Evolutionary conservation across 2,888 invertebrate species (phyloP), one percentile per base, ranked within the genome.

Genomic region (Lepetodrilus schrolli): DNA sequence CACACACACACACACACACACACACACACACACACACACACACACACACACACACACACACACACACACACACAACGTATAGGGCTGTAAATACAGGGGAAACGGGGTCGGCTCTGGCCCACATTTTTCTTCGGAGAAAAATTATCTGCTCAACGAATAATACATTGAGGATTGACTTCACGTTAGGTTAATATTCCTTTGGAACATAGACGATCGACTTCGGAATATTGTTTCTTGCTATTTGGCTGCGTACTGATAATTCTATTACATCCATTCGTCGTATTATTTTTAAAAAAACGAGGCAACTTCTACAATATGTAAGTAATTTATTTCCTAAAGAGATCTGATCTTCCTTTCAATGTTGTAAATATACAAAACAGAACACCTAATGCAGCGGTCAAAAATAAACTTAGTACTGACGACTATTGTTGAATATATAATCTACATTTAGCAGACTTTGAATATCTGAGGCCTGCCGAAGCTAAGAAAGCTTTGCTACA

Each of bases 351-450:
- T 58, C 58, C 58, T 30, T 17, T 58, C 30, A n/a, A 58, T 58
- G n/a, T n/a, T n/a, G 58, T 58, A 58, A 58, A 58, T 58, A 58
- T 58, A 58, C 58, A 58, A 58, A 43, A 58, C 30, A 48, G 58
- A 58, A 58, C 13, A 58, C 34, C 58, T 58, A 58, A 34, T 30
- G 58, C 58, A 23, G 58, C 58, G 26, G 58, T 58, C 58, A 58
- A 23, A 58, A 58, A 58, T 58, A 58, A 26, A 58, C 26, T 58
- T 30, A 30, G 58, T 34, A 30, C 58, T 58, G 26, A 58, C 30
- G 34, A 26, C 58, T 58, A 58, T 58, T 17, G 26, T 58, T 58
- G 58, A 58, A 30, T 58, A 58, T 30, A 58, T 10, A 30, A 23
- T 3, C 30, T 58, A 58, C 23, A 8, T 13, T 10, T 58, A 17